Conservation (phyloP, 2,888 invertebrate species). For the Dicycla oo region DNA sequence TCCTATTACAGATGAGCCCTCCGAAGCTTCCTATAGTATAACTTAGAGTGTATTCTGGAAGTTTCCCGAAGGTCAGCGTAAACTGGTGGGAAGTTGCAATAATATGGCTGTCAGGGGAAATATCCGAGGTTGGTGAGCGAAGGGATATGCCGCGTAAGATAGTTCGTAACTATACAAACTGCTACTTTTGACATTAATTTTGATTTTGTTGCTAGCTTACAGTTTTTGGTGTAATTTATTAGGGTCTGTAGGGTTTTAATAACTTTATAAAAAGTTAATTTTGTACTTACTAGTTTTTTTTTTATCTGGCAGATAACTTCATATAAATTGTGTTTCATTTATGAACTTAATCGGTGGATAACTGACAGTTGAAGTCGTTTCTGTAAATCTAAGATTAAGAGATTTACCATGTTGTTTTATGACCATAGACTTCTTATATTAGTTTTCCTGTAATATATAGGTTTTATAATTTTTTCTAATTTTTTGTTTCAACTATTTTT, state of each 20-base stretch:
- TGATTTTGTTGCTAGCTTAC: conserved; percentile 52
- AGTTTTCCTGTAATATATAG: no score
- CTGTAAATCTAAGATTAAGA: no score
- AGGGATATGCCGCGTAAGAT: conserved; percentile 76
- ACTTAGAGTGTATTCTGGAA: conserved; percentile 40
- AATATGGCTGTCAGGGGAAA: conserved; percentile 87
- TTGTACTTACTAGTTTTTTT: not conserved
- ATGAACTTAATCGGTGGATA: no score
- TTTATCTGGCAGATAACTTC: no score
- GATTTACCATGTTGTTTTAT: no score
- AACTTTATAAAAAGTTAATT: not conserved
- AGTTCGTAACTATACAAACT: conserved; percentile 71
- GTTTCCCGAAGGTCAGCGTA: conserved; percentile 73
- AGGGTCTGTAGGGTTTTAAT: conserved; percentile 4
- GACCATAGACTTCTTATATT: no score
- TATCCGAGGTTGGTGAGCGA: conserved; percentile 80
- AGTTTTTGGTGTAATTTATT: conserved; percentile 44
- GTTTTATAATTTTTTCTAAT: no score
- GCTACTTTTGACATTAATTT: conserved; percentile 69
- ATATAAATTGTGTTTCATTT: no score
- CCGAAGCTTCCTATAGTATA: conserved; percentile 65
- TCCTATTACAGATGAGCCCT: conserved; percentile 75
- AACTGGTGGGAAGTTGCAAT: conserved; percentile 80
- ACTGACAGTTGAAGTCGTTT: no score
- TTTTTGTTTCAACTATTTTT: no score